phyloP scores from a whole-genome alignment of 2,797 vertebrate genomes.

The Hydrophis major region DNA sequence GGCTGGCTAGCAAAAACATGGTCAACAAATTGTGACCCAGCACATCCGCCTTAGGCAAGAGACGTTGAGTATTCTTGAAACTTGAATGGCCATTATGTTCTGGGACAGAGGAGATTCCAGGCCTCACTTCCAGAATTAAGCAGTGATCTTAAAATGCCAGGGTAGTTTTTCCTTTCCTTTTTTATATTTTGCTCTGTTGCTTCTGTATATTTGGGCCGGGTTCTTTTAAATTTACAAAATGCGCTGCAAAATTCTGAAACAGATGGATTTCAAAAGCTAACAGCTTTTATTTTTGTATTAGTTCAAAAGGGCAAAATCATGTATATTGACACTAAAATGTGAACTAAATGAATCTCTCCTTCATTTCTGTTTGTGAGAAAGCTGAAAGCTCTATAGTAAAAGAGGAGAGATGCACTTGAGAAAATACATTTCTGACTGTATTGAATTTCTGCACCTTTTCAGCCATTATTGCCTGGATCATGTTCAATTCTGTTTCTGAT shows the following conservation, averaged over 20 bases:
- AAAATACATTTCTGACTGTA: neutral
- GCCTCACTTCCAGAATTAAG: neutral
- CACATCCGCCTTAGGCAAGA: neutral
- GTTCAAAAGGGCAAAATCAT: neutral
- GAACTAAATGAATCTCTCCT: neutral
- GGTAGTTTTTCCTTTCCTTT: accelerated
- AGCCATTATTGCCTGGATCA: neutral
- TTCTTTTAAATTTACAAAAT: neutral
- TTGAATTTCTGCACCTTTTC: neutral
- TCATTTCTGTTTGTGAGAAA: neutral
- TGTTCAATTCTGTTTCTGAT: neutral
- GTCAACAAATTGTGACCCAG: neutral
- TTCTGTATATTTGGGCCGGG: neutral
- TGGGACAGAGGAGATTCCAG: neutral
- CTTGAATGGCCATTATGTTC: neutral
- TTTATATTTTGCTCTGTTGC: neutral
- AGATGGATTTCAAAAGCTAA: neutral
- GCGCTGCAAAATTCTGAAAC: neutral
- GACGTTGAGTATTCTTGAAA: too few species aligned
- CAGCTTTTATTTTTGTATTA: neutral
- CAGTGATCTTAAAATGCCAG: neutral
- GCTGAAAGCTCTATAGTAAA: neutral
- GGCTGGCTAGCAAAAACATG: neutral
- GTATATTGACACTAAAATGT: neutral
- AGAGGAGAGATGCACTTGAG: neutral